Evolutionary conservation across 1,140 invertebrate genomes (phyloP).

Genomic region (Cryptotermes secundus): DNA sequence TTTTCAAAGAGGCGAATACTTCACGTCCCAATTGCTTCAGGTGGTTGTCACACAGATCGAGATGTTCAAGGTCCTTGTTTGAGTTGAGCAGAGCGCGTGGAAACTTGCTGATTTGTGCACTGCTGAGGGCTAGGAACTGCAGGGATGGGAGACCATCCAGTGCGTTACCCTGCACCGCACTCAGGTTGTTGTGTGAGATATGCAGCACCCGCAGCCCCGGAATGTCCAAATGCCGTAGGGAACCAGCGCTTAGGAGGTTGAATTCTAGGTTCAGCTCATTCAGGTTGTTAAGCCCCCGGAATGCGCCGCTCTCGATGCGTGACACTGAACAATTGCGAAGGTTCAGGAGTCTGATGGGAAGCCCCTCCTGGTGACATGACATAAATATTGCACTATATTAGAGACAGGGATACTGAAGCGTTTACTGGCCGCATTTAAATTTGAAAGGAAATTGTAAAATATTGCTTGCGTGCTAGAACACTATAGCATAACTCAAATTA

Average conservation of each 20-base stretch:
- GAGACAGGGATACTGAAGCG: too few species aligned
- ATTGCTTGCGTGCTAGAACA: too few species aligned
- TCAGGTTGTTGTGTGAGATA: slow-evolving; percentile 76
- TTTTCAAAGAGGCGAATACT: slow-evolving; percentile 66
- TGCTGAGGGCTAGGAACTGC: slow-evolving; percentile 67
- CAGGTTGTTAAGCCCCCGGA: slow-evolving; percentile 62
- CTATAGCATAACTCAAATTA: too few species aligned
- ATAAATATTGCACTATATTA: too few species aligned
- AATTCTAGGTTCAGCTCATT: slow-evolving; percentile 69
- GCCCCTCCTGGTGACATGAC: slow-evolving; percentile 49
- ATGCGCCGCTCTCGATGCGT: slow-evolving; percentile 63
- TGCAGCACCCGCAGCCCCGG: slow-evolving; percentile 69
- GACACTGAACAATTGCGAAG: slow-evolving; percentile 61
- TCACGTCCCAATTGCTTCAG: slow-evolving; percentile 63
- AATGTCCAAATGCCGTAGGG: slow-evolving; percentile 67
- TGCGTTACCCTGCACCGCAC: slow-evolving; percentile 44
- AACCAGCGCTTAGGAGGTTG: slow-evolving; percentile 68
- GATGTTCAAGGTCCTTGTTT: slow-evolving; percentile 68
- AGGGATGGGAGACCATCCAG: slow-evolving; percentile 73
- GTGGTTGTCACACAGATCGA: slow-evolving; percentile 71
- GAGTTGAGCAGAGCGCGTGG: slow-evolving; percentile 69
- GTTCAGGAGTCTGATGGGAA: slow-evolving; percentile 58
- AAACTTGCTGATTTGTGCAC: slow-evolving; percentile 63
- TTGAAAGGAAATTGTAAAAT: too few species aligned
- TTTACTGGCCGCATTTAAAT: too few species aligned